A percentile compares a stretch with the other conserved stretches of the same genome.
phyloP scores from a whole-genome alignment of 2,113 vertebrate species.

The Callocephalon fimbriatum region DNA sequence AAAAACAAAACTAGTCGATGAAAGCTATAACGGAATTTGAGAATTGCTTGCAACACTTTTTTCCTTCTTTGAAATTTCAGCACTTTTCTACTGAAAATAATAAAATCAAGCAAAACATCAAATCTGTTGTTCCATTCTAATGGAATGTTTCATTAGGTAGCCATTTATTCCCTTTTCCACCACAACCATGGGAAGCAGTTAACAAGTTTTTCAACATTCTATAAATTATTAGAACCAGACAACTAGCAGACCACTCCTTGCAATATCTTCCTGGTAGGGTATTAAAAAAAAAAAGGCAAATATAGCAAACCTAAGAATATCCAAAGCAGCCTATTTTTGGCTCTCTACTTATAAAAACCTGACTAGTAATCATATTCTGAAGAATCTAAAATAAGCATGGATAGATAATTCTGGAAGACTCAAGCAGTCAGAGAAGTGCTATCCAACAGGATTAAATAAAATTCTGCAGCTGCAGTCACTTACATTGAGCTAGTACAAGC shows the following conservation, averaged over 20 bases:
- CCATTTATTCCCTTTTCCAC: background rate
- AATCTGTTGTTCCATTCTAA: background rate
- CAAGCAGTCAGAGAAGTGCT: background rate
- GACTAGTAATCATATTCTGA: slow-evolving; percentile 1
- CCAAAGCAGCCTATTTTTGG: background rate
- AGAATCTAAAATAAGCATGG: slow-evolving; percentile 37
- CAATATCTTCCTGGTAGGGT: background rate
- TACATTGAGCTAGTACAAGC: background rate
- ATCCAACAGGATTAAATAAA: background rate
- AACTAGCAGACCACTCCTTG: background rate
- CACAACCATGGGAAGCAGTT: background rate
- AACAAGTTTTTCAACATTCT: background rate
- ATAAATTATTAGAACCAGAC: background rate
- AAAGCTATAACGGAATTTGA: background rate
- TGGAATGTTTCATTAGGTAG: background rate
- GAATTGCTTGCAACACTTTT: background rate
- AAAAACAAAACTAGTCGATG: background rate
- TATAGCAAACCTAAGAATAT: background rate
- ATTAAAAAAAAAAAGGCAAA: background rate
- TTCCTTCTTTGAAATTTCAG: background rate
- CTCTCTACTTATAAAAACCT: background rate
- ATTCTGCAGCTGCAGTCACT: slow-evolving; percentile 33
- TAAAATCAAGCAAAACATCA: background rate
- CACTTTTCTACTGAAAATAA: background rate
- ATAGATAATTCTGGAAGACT: slow-evolving; percentile 31